These are phyloP conservation scores for Turritopsis rubra DNA, from an alignment of 30 jellyfish, hydroid and myxozoan genomes.

Conservation along the genomic window DNA sequence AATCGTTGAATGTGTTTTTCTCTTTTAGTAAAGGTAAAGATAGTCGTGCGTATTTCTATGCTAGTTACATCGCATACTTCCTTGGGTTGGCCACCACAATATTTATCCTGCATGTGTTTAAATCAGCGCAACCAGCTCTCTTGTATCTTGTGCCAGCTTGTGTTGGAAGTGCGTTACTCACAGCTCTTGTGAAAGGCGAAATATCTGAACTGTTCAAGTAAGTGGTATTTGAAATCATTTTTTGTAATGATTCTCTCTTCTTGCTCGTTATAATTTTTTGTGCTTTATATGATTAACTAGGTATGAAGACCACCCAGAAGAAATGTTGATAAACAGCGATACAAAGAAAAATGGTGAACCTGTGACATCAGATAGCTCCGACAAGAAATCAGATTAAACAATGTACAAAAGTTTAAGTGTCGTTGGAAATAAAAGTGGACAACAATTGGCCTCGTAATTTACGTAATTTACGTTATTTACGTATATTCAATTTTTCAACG, in stretches of 20 bases:
- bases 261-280: neutral
- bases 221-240: slow-evolving; percentile 16
- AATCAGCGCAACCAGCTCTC: slow-evolving; percentile 93
- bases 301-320: slow-evolving; percentile 96
- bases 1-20: neutral
- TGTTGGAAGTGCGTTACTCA: slow-evolving; percentile 81
- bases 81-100: slow-evolving; percentile 74
- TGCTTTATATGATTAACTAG: slow-evolving; percentile 22
- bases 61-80: slow-evolving; percentile 80
- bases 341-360: slow-evolving; percentile 12
- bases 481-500: too few species aligned
- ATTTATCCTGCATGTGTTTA: slow-evolving; percentile 66
- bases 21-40: slow-evolving; percentile 57
- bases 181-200: slow-evolving; percentile 82
- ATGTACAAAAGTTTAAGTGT: neutral
- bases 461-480: too few species aligned
- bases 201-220: slow-evolving; percentile 73
- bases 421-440: neutral
- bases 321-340: slow-evolving; percentile 39
- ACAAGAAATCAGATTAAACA: neutral
- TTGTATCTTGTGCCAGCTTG: slow-evolving; percentile 95
- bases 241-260: neutral
- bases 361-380: neutral
- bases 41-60: slow-evolving; percentile 74
- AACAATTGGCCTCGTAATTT: neutral